Base-by-base conservation (phyloP, 2,797 vertebrate species). In the Apogon hyalosoma region DNA sequence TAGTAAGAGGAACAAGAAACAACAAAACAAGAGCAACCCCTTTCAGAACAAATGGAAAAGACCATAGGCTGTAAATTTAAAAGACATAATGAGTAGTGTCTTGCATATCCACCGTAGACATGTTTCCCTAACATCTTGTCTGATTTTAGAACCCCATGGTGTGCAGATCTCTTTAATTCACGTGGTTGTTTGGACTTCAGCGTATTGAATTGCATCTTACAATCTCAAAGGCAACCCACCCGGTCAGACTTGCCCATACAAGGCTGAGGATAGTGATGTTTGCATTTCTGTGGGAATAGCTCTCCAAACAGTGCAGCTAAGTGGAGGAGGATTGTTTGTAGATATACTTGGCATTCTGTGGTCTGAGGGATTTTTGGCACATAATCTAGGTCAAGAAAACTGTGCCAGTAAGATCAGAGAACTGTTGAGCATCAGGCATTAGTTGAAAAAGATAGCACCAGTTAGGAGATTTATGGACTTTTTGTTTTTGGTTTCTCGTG, bases 221-320 rank as follows among this genome's bases (percentile, higher is more conserved):
- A 49, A 47, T 70, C 62, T 47, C 46, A 43, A 78, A 64, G 14
- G 54, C 68, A 56, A 61, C 52, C 69, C 28, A 46, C 62, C 55
- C 10, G 1, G 45, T 45, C 9, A 3, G 52, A 68, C 60, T 60
- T 85, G 80, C 58, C 74, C 74, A 50, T 77, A 77, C 43, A 86
- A 86, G 85, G 85, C 67, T 6, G n/a, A 66, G 66, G 61, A 85
- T 52, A 73, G 73, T 14, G 50, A 21, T 90, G 88, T 91, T 89
- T 91, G 84, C 82, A 81, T 89, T 87, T 90, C 81, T 88, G 85
- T 68, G 83, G 84, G 64, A 83, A 72, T 67, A n/a, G 63, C 62
- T 85, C 75, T 87, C 76, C 62, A 88, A 88, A 88, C 87, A 87
- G 55, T 74, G 65, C 78, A 55, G 85, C 86, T 82, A 78, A 83